Evolutionary conservation across 1,140 invertebrate genomes (phyloP).

Genomic region (Palaemon carinicauda): DNA sequence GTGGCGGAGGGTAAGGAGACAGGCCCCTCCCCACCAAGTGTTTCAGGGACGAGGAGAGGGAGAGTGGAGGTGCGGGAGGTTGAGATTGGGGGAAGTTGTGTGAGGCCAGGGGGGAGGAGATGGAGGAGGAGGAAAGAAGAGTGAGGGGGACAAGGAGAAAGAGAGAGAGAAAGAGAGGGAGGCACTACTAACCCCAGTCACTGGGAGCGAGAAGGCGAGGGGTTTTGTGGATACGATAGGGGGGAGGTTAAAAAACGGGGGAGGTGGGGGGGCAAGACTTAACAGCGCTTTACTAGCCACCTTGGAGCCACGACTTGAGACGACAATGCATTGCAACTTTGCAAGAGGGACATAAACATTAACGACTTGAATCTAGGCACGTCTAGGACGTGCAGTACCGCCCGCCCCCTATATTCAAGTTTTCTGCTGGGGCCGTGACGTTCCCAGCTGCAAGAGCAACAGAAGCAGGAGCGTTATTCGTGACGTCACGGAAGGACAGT

Average conservation of each 20-base stretch:
- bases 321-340: neutral
- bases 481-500: slow-evolving; percentile 41
- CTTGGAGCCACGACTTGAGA: slow-evolving; percentile 24
- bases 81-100: too few species aligned
- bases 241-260: too few species aligned
- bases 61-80: too few species aligned
- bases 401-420: neutral
- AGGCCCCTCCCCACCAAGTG: too few species aligned
- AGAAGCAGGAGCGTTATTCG: neutral
- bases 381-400: neutral
- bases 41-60: neutral
- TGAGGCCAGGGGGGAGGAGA: too few species aligned
- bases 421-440: neutral
- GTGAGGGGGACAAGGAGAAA: neutral
- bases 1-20: too few species aligned
- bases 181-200: neutral
- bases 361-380: neutral
- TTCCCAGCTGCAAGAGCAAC: neutral
- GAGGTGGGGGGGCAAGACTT: slow-evolving; percentile 17
- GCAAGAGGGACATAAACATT: neutral
- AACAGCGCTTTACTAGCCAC: slow-evolving; percentile 31
- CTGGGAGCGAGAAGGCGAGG: neutral
- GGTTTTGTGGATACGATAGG: neutral
- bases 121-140: neutral
- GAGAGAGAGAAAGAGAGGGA: neutral